Evolutionary conservation across 2,797 vertebrate genomes (phyloP).

Genomic region (Poecilia picta): DNA sequence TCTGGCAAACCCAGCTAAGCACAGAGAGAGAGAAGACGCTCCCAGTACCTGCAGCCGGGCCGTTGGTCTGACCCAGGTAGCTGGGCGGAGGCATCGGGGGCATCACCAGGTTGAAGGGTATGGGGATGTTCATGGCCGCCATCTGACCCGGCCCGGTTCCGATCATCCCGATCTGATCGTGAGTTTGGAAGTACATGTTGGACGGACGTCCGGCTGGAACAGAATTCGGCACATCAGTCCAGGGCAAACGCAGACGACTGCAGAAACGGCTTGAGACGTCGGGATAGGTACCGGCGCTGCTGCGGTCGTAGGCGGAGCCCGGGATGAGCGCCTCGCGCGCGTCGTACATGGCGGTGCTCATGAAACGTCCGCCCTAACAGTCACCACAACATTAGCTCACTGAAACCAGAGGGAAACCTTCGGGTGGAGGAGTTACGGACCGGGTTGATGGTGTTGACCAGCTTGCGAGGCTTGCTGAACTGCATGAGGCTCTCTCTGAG

Average conservation of each 20-base stretch:
- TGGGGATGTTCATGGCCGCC: slow-evolving; percentile 96
- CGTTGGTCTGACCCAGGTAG: slow-evolving; percentile 94
- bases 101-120: slow-evolving; percentile 98
- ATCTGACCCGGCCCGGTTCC: slow-evolving; percentile 92
- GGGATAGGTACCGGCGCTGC: slow-evolving; percentile 85
- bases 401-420: neutral
- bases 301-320: slow-evolving; percentile 96
- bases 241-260: neutral
- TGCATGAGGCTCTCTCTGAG: slow-evolving; percentile 99
- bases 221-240: neutral
- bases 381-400: neutral
- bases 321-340: slow-evolving; percentile 97
- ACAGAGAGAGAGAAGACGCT: neutral
- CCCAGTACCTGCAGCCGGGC: slow-evolving; percentile 87
- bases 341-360: slow-evolving; percentile 99
- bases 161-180: slow-evolving; percentile 99
- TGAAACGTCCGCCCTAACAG: slow-evolving; percentile 94
- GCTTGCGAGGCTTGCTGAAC: slow-evolving; percentile 98
- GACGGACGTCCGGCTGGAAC: slow-evolving; percentile 86
- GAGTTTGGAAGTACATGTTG: slow-evolving; percentile 99
- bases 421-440: slow-evolving; percentile 77
- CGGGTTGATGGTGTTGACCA: slow-evolving; percentile 98
- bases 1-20: neutral
- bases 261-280: neutral
- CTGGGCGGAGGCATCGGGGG: slow-evolving; percentile 95